phyloP scores from a whole-genome alignment of 1,140 invertebrate genomes.

The Linepithema humile region DNA sequence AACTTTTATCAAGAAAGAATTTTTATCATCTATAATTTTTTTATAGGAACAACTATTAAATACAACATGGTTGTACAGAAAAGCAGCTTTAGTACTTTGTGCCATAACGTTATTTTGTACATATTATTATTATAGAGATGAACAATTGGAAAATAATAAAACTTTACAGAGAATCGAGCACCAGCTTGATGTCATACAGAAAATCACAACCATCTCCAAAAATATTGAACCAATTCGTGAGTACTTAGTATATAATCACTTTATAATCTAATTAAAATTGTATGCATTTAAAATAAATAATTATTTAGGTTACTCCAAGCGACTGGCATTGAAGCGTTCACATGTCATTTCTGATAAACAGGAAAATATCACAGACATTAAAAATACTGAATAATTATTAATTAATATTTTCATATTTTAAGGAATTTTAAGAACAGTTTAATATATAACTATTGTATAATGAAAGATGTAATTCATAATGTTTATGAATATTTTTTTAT shows the following conservation, averaged over 20 bases:
- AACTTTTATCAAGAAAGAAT: neutral
- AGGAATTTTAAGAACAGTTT: neutral
- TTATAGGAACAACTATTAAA: constrained; percentile 68
- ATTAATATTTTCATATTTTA: neutral
- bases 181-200: constrained; percentile 69
- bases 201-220: constrained; percentile 46
- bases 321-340: constrained; percentile 31
- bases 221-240: constrained; percentile 60
- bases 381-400: constrained; percentile 9
- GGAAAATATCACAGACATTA: neutral
- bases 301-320: constrained; percentile 50
- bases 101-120: constrained; percentile 70
- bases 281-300: constrained; percentile 3
- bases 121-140: constrained; percentile 76
- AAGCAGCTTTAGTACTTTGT: constrained; percentile 72
- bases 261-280: neutral
- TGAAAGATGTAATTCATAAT: neutral
- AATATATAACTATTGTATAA: neutral
- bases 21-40: neutral
- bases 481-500: neutral
- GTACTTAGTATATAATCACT: constrained; percentile 52
- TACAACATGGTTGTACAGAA: constrained; percentile 76
- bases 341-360: neutral
- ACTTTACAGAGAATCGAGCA: constrained; percentile 75
- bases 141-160: constrained; percentile 74